phyloP scores from a whole-genome alignment of 92 coral and sea anemone species.

The Epizoanthus ramosus region DNA sequence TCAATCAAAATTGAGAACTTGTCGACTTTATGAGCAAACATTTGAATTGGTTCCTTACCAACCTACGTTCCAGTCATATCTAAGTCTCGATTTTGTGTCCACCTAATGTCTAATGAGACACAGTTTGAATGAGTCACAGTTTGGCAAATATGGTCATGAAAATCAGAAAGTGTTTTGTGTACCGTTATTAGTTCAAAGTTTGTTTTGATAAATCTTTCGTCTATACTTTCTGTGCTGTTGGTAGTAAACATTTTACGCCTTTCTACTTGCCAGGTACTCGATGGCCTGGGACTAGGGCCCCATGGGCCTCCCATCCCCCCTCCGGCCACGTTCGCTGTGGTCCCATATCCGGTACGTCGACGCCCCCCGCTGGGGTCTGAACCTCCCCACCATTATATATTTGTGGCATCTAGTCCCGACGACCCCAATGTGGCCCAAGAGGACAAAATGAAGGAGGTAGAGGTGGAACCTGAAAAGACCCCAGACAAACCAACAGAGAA shows the following conservation, averaged over 20 bases:
- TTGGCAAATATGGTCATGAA: background rate
- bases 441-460: conserved; percentile 83
- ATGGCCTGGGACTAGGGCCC: conserved; percentile 95
- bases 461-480: conserved; percentile 82
- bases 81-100: no score
- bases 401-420: conserved; percentile 86
- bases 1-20: no score
- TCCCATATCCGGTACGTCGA: conserved; percentile 97
- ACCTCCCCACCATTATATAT: conserved; percentile 85
- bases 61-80: no score
- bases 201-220: no score
- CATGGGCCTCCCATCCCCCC: conserved; percentile 99
- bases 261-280: conserved; percentile 62
- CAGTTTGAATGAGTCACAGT: background rate
- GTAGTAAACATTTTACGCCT: background rate
- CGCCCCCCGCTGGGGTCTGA: conserved; percentile 94
- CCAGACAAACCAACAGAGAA: conserved; percentile 82
- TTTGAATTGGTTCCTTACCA: no score
- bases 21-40: no score
- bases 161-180: no score
- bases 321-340: conserved; percentile 97
- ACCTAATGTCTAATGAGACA: no score
- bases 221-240: no score
- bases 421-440: conserved; percentile 91
- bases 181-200: no score